Conservation (phyloP, 2,888 invertebrate species). For the Argyresthia albistria region DNA sequence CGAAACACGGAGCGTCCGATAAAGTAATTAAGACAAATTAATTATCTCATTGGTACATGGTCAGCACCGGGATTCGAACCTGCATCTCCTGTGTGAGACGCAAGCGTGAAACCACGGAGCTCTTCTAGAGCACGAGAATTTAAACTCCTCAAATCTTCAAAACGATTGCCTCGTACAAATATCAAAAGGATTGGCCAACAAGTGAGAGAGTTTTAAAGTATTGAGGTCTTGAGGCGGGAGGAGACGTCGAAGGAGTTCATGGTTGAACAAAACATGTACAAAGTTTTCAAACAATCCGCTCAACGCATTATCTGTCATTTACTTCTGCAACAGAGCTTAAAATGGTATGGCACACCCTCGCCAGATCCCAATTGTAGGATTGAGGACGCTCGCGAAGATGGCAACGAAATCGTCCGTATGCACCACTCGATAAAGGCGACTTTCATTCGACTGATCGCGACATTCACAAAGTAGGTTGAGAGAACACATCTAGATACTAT, state of each 20-base stretch:
- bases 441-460: constrained; percentile 36
- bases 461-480: constrained; percentile 69
- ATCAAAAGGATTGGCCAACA: constrained; percentile 52
- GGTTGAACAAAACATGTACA: constrained; percentile 67
- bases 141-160: no score
- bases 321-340: constrained; percentile 31
- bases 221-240: constrained; percentile 67
- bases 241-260: constrained; percentile 67
- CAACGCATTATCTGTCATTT: constrained; percentile 32
- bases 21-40: no score
- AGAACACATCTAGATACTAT: constrained; percentile 58
- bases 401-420: no score
- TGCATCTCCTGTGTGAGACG: no score
- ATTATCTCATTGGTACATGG: no score
- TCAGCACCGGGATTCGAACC: no score
- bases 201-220: constrained; percentile 63
- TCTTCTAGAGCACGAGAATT: no score
- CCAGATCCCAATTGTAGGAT: constrained; percentile 62
- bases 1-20: no score
- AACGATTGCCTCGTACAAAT: constrained; percentile 1
- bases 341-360: constrained; percentile 32
- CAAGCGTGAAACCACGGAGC: no score
- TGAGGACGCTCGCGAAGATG: constrained; percentile 39
- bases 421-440: constrained; percentile 33
- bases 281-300: constrained; percentile 26